phyloP scores from a whole-genome alignment of 2,113 vertebrate species.

The Microtus montanus region DNA sequence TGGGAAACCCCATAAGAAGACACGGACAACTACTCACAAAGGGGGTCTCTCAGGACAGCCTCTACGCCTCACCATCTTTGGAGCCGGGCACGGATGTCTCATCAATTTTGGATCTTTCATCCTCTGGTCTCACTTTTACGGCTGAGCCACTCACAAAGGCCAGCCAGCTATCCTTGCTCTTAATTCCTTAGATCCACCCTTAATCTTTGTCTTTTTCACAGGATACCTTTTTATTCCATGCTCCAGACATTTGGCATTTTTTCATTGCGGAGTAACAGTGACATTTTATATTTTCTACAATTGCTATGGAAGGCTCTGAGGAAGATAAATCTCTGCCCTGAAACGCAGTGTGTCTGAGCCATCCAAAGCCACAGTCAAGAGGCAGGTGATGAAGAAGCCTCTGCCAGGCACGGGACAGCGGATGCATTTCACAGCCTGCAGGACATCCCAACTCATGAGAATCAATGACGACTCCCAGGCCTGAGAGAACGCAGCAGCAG shows the following conservation, averaged over 20 bases:
- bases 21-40: too few relatives aligned
- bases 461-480: background rate
- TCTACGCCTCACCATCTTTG: background rate
- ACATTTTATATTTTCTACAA: slow-evolving; percentile 37
- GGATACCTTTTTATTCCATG: background rate
- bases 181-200: background rate
- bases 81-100: background rate
- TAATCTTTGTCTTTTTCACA: slow-evolving; percentile 18
- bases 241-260: background rate
- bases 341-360: slow-evolving; percentile 44
- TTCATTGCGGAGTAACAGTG: background rate
- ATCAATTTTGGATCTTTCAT: background rate
- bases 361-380: slow-evolving; percentile 40
- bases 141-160: background rate
- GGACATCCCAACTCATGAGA: background rate
- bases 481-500: background rate
- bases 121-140: background rate
- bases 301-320: slow-evolving; percentile 56
- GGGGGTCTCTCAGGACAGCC: background rate
- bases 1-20: background rate
- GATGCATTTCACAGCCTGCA: slow-evolving; percentile 46
- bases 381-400: slow-evolving; percentile 38
- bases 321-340: slow-evolving; percentile 50
- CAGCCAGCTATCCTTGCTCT: background rate
- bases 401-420: slow-evolving; percentile 31